These are phyloP conservation scores for Amia ocellicauda DNA, from an alignment of 2,113 vertebrate genomes.

Conservation along the genomic window DNA sequence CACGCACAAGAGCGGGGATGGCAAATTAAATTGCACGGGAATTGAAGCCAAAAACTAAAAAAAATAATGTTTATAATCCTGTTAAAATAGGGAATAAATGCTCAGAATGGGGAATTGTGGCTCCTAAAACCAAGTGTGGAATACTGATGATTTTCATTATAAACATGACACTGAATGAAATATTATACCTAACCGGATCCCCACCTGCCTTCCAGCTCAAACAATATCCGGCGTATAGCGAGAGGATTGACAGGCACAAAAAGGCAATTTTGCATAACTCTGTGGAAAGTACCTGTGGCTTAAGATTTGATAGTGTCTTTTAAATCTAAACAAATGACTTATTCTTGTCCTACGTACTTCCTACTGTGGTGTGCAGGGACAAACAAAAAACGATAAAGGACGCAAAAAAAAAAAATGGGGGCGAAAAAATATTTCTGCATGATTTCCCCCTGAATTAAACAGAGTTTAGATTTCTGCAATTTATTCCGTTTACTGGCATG, in stretches of 20 bases:
- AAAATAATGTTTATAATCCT: not conserved
- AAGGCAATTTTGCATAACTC: too few relatives aligned
- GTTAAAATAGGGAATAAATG: not conserved
- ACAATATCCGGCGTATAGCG: not conserved
- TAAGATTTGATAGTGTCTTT: too few relatives aligned
- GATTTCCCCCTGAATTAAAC: conserved; percentile 27
- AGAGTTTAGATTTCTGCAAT: conserved; percentile 16
- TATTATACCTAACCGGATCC: not conserved
- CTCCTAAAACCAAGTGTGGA: not conserved
- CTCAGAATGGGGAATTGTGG: not conserved
- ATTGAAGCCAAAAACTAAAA: not conserved
- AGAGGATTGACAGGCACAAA: not conserved
- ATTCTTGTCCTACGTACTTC: not conserved
- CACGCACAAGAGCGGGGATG: not conserved
- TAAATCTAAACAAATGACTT: too few relatives aligned
- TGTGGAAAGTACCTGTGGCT: too few relatives aligned
- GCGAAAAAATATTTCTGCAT: conserved; percentile 25
- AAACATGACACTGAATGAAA: conserved; percentile 3
- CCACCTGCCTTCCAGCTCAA: not conserved
- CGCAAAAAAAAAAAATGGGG: conserved; percentile 5
- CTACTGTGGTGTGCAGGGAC: not conserved
- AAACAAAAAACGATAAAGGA: conserved; percentile 12
- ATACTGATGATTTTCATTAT: conserved; percentile 1
- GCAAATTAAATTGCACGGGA: not conserved
- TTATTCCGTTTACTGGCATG: conserved; percentile 31